Percentiles rank a stretch among this genome's conserved stretches.
These are phyloP conservation scores for Zootermopsis nevadensis DNA, from an alignment of 2,888 invertebrate genomes.

Conservation along the genomic window DNA sequence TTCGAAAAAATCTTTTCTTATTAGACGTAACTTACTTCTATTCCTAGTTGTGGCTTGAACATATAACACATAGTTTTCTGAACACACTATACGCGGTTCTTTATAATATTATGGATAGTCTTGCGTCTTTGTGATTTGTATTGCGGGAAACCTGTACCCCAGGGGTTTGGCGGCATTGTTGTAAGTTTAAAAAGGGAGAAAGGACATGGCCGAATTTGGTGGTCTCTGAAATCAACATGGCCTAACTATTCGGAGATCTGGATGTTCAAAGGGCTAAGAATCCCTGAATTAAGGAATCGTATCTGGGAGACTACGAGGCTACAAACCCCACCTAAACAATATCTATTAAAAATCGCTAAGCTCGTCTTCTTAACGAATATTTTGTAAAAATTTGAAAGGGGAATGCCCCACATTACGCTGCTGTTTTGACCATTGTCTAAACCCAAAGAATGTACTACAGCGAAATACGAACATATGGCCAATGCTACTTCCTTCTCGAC, in stretches of 20 bases:
- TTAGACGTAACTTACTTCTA: too few species aligned
- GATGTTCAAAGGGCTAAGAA: neutral
- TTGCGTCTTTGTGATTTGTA: conserved; percentile 20
- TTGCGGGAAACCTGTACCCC: conserved; percentile 23
- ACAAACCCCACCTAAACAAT: too few species aligned
- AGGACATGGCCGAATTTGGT: conserved; percentile 2
- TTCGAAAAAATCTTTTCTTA: too few species aligned
- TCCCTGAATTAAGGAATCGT: neutral
- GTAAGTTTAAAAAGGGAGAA: neutral
- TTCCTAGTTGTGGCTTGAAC: too few species aligned
- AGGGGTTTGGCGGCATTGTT: conserved; percentile 26
- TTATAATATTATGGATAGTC: conserved; percentile 17
- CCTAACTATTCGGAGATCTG: neutral
- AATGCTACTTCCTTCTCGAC: too few species aligned
- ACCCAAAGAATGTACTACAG: too few species aligned
- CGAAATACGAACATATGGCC: too few species aligned
- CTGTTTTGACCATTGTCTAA: too few species aligned
- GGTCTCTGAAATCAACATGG: neutral
- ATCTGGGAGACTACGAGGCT: neutral
- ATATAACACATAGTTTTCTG: neutral
- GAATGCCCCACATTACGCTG: too few species aligned
- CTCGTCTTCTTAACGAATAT: too few species aligned
- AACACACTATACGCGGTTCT: neutral
- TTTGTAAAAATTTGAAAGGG: too few species aligned
- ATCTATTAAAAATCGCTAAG: too few species aligned